These are phyloP conservation scores for Hafferia zeledoni DNA, from an alignment of 2,797 vertebrate species.

Conservation along the genomic window DNA sequence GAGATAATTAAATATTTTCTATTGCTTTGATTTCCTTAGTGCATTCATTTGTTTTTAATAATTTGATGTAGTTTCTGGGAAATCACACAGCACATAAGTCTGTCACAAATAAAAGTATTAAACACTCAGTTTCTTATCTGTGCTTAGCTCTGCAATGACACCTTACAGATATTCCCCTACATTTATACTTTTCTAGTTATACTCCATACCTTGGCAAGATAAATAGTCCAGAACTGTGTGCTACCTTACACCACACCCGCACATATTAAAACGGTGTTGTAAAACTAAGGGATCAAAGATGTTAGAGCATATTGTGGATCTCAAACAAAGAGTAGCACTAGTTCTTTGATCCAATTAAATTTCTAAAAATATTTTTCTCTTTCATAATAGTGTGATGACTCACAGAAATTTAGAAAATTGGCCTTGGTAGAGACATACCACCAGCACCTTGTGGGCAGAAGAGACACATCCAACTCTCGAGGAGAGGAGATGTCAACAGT, in stretches of 20 bases:
- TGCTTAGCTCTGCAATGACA: background rate
- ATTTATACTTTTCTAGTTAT: background rate
- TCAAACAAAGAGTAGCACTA: background rate
- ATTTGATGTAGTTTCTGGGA: background rate
- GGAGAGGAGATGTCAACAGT: background rate
- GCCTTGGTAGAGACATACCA: rapidly evolving
- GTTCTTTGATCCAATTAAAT: background rate
- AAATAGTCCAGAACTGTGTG: background rate
- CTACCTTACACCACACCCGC: background rate
- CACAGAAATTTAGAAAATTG: background rate
- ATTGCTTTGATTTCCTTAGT: background rate
- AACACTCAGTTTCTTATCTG: background rate
- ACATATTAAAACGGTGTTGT: background rate
- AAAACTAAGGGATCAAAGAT: background rate
- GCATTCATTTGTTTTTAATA: background rate
- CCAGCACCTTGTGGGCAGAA: background rate
- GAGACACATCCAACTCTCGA: rapidly evolving
- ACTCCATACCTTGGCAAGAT: background rate
- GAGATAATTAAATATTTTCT: background rate
- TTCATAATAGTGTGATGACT: background rate
- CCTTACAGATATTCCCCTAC: background rate
- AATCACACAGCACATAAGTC: background rate
- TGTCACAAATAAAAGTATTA: background rate
- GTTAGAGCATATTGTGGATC: background rate
- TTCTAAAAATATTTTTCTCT: background rate